Base-by-base conservation (phyloP, 2,113 vertebrate species). In the Bothrops jararaca region DNA sequence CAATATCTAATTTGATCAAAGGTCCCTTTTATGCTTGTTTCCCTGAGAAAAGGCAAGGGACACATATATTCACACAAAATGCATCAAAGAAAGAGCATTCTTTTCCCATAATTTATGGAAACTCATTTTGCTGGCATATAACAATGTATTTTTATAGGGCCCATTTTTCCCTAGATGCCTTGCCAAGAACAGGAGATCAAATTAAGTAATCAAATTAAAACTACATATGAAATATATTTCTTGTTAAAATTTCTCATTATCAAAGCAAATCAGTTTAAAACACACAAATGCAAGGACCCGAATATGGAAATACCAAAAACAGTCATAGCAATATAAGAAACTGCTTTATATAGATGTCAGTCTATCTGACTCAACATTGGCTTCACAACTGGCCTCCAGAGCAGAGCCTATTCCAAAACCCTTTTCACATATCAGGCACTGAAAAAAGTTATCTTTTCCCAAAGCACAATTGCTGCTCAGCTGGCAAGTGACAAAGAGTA, bases 1-100 rank as follows among this genome's bases (percentile, higher is more conserved):
- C 60, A 88, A 54, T 91, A 54, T 54, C 88, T 52, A 74, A 92
- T 94, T 94, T 91, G 93, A 90, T 48, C 64, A 93, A 92, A 64
- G 85, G 53, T 5, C 18, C 89, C 54, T 93, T 52, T 50, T 80
- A 10, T 8, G 26, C 94, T 94, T 95, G 74, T 88, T 60, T 90
- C 48, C 45, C 56, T 64, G 22, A 29, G 1, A 69, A 58, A 85
- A 80, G 3, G 80, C 88, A 56, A 86, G 4, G 5, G 39, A n/a
- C 12, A 60, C 3, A 87, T 85, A 64, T 29, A 74, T 22, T 29
- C 29, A 74, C 89, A 24, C 6, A 80, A 80, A 90, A 87, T 24
- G 12, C n/a, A 86, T 0, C 0, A 45, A 20, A 20, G 18, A 26
- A 50, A n/a, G 2, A 15, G 29, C 39, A 29, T 89, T 92, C 91